Conservation (phyloP, 2,888 invertebrate genomes). For the Heliothis peltigera region DNA sequence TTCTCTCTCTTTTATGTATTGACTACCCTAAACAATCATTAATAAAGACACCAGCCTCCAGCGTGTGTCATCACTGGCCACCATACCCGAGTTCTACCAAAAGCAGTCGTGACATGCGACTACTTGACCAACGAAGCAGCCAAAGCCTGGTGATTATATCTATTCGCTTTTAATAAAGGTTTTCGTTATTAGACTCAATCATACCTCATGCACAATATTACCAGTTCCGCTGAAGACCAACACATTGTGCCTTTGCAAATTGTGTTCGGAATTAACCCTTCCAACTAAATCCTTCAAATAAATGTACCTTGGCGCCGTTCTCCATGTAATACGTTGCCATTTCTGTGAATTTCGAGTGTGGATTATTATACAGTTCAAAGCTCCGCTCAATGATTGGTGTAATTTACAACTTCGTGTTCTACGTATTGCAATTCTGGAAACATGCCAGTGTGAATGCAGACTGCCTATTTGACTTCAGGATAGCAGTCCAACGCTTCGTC, state of each 20-base stretch:
- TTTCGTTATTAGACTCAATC: no score
- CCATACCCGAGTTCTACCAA: no score
- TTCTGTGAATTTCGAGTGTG: slow-evolving; percentile 6
- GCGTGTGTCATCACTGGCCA: no score
- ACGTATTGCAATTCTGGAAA: slow-evolving; percentile 41
- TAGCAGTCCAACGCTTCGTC: background rate
- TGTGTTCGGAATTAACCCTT: background rate
- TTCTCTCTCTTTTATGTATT: no score
- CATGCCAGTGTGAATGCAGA: slow-evolving; percentile 23
- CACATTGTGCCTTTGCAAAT: background rate
- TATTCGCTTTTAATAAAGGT: no score
- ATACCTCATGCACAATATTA: background rate
- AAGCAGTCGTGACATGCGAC: no score
- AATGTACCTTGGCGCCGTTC: background rate
- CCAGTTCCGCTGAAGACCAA: background rate
- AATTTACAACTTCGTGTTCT: slow-evolving; percentile 29
- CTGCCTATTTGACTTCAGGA: slow-evolving; percentile 13
- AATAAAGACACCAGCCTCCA: no score
- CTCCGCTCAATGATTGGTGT: slow-evolving; percentile 8
- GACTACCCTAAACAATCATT: no score
- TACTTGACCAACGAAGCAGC: no score
- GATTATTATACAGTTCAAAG: slow-evolving; percentile 17
- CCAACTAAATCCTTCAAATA: background rate
- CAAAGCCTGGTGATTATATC: no score
- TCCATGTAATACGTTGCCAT: background rate